Percentiles rank a stretch among this genome's conserved stretches.
Evolutionary conservation across 2,113 vertebrate species (phyloP).

Genomic region (Motacilla tschutschensis): DNA sequence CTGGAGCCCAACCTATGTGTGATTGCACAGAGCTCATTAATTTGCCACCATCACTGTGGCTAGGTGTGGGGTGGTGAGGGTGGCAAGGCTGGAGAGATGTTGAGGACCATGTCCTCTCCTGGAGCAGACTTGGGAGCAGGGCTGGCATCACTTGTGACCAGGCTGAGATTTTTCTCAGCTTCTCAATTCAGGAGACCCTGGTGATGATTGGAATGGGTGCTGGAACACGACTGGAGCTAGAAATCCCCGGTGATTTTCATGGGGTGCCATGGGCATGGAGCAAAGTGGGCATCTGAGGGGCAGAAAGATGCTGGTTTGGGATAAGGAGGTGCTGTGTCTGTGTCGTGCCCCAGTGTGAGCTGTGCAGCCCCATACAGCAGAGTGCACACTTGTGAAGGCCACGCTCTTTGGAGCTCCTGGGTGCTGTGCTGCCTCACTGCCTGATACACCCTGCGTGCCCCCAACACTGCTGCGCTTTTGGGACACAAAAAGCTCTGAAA

Average conservation of each 20-base stretch:
- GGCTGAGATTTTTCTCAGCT: neutral
- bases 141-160: neutral
- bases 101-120: neutral
- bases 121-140: neutral
- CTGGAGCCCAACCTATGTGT: neutral
- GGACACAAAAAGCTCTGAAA: neutral
- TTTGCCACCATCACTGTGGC: neutral
- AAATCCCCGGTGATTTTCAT: neutral
- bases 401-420: neutral
- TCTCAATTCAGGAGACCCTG: neutral
- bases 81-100: neutral
- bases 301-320: neutral
- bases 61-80: rapidly evolving
- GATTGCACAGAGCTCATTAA: neutral
- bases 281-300: neutral
- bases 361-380: rapidly evolving
- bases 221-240: neutral
- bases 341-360: neutral
- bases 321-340: neutral
- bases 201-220: neutral
- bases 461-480: neutral
- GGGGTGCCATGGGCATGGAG: neutral
- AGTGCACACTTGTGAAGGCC: neutral
- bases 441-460: neutral
- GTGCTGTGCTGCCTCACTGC: neutral